Evolutionary conservation across 2,797 vertebrate species (phyloP).

Genomic region (Kryptolebias ocellatus): DNA sequence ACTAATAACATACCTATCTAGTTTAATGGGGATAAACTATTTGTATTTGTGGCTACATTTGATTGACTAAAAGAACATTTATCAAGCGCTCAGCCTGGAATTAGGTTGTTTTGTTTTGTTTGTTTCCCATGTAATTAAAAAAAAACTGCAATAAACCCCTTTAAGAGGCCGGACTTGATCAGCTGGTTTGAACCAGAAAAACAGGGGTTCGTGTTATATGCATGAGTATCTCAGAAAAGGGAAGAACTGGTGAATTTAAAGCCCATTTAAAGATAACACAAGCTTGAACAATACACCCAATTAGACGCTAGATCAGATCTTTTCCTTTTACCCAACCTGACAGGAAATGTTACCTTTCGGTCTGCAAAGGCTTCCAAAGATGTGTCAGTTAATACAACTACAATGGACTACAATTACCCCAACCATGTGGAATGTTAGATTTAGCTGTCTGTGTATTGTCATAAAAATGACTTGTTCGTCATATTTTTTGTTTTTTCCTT

Average conservation of each 20-base stretch:
- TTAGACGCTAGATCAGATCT: background rate
- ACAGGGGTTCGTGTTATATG: background rate
- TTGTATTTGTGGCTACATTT: too few relatives aligned
- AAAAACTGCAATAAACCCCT: background rate
- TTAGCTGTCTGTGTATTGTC: too few relatives aligned
- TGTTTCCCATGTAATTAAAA: too few relatives aligned
- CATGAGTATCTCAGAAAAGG: background rate
- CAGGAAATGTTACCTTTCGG: background rate
- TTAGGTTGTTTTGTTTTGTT: too few relatives aligned
- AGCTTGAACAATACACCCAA: background rate
- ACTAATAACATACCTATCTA: too few relatives aligned
- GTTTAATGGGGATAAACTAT: too few relatives aligned
- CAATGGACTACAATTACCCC: too few relatives aligned
- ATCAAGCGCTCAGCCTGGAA: too few relatives aligned
- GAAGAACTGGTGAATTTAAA: background rate
- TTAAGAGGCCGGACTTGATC: background rate
- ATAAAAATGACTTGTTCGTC: background rate
- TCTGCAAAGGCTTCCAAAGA: background rate
- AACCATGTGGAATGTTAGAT: too few relatives aligned
- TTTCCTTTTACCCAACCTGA: background rate
- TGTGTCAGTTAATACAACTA: too few relatives aligned
- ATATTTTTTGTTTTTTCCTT: too few relatives aligned
- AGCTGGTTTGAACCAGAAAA: background rate
- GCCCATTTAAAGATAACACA: background rate
- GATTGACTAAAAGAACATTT: too few relatives aligned